These are phyloP conservation scores for Trichechus manatus DNA, from an alignment of 2,113 vertebrate genomes.

Conservation along the genomic window DNA sequence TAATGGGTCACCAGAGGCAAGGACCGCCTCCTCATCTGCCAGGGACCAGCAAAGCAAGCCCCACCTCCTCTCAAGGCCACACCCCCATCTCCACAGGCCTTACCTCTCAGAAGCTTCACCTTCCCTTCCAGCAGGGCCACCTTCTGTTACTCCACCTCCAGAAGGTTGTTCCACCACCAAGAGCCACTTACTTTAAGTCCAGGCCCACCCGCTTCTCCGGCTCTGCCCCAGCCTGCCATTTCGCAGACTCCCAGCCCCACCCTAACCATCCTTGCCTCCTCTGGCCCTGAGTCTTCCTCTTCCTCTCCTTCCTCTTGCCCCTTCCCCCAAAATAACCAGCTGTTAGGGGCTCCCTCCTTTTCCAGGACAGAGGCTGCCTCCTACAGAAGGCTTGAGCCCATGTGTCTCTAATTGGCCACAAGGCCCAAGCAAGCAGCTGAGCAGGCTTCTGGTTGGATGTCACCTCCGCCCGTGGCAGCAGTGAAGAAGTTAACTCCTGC, in stretches of 20 bases:
- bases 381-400: constrained; percentile 75
- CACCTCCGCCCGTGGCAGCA: constrained; percentile 71
- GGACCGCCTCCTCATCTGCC: neutral
- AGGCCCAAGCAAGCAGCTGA: constrained; percentile 65
- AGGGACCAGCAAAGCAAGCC: neutral
- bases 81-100: neutral
- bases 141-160: neutral
- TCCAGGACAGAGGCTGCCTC: constrained; percentile 79
- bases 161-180: neutral
- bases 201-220: neutral
- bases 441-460: constrained; percentile 75
- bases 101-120: constrained; percentile 6
- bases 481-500: constrained; percentile 77
- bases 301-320: neutral
- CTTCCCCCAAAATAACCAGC: constrained; percentile 64
- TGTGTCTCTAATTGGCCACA: constrained; percentile 70
- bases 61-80: neutral
- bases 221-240: neutral
- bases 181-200: neutral
- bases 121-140: neutral
- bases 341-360: constrained; percentile 56
- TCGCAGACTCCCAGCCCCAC: neutral
- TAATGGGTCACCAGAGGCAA: constrained; percentile 3
- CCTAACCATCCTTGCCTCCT: neutral
- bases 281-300: neutral